Conservation (phyloP, 2,888 invertebrate species). For the Scotopteryx bipunctaria region DNA sequence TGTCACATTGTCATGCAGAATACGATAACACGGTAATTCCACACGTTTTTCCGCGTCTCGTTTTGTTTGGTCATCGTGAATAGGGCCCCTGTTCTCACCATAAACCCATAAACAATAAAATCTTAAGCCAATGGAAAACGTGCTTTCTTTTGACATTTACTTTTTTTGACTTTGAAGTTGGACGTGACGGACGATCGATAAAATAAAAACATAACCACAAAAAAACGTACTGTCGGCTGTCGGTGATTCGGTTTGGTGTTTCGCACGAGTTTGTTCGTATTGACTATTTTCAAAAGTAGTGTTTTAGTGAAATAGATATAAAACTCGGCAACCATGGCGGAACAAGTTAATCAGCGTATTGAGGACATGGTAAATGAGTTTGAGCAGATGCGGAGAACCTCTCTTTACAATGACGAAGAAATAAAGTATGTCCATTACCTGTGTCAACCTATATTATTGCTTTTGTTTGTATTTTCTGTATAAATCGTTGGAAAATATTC, state of each 20-base stretch:
- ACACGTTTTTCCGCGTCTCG: too few relatives aligned
- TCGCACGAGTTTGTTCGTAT: conserved; percentile 10
- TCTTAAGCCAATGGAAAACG: neutral
- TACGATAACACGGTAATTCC: too few relatives aligned
- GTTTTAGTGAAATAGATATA: conserved; percentile 17
- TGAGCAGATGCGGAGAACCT: conserved; percentile 89
- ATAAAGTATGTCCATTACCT: conserved; percentile 77
- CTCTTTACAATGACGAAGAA: conserved; percentile 88
- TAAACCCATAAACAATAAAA: neutral
- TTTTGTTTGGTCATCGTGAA: too few relatives aligned
- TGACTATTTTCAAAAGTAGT: neutral
- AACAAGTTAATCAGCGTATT: conserved; percentile 89
- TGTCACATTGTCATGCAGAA: too few relatives aligned
- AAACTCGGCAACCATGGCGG: conserved; percentile 85
- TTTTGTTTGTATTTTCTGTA: neutral
- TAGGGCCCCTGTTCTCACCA: too few relatives aligned
- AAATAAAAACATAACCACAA: conserved; percentile 16
- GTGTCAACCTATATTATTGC: neutral
- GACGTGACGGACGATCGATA: neutral
- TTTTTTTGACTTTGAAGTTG: conserved; percentile 7
- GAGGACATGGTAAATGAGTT: conserved; percentile 92
- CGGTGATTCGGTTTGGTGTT: neutral
- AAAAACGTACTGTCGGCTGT: too few relatives aligned
- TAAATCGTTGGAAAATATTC: neutral
- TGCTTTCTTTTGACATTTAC: neutral